A percentile compares a stretch with the other conserved stretches of the same genome.
Conservation (phyloP, 92 coral and sea anemone genomes). For the Umimayanthus chanpuru region DNA sequence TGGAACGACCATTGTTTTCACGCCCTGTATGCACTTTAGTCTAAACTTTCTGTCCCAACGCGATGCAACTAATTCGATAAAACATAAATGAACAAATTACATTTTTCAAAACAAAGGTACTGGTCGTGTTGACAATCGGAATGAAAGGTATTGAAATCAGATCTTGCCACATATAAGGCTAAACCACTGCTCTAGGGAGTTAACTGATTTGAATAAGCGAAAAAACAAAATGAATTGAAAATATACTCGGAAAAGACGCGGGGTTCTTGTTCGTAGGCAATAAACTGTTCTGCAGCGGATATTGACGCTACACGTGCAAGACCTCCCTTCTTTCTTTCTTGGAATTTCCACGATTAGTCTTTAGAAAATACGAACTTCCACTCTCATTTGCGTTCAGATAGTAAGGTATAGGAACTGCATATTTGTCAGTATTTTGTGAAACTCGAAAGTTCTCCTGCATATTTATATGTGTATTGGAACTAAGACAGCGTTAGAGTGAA, state of each 20-base stretch:
- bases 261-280: no score
- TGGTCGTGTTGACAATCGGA: neutral
- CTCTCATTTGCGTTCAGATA: neutral
- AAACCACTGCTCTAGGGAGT: neutral
- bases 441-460: no score
- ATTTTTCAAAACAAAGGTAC: neutral
- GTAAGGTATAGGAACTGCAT: neutral
- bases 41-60: neutral
- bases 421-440: no score
- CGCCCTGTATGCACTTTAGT: neutral
- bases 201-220: no score
- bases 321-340: neutral
- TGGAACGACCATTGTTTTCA: constrained; percentile 26
- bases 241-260: no score
- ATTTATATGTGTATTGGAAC: no score
- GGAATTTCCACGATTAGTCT: neutral
- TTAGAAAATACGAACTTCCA: no score
- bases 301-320: no score
- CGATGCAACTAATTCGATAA: constrained; percentile 21
- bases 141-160: neutral
- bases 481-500: no score
- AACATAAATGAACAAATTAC: constrained; percentile 24
- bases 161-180: neutral
- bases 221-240: neutral
- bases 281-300: no score